phyloP scores from a whole-genome alignment of 1,140 invertebrate species.

The Teleogryllus occipitalis region DNA sequence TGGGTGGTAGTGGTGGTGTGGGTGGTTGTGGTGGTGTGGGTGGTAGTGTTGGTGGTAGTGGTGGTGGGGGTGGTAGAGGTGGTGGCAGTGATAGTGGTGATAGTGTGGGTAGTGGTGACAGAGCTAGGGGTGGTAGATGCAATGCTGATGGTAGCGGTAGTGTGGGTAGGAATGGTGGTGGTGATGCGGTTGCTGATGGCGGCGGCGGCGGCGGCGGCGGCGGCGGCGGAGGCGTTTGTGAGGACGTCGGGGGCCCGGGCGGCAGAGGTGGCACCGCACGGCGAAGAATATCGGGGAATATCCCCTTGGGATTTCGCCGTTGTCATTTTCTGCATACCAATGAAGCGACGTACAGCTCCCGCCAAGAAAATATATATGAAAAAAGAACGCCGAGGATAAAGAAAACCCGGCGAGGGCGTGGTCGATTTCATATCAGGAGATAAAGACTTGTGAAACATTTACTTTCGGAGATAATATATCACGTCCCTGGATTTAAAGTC shows the following conservation, averaged over 20 bases:
- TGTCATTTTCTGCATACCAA: conserved; percentile 4
- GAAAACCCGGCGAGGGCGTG: background rate
- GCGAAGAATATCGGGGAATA: background rate
- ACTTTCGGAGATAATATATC: conserved; percentile 1
- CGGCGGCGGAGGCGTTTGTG: background rate
- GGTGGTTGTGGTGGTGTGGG: too few species aligned
- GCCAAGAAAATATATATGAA: conserved; percentile 1
- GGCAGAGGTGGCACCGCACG: background rate
- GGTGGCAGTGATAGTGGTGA: too few species aligned
- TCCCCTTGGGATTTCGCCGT: background rate
- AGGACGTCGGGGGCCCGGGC: background rate
- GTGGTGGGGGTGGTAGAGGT: too few species aligned
- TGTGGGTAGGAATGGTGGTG: background rate
- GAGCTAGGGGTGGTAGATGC: too few species aligned
- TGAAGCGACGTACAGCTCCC: background rate
- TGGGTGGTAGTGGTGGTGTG: too few species aligned
- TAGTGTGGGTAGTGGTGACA: too few species aligned
- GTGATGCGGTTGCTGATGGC: background rate
- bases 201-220: too few species aligned
- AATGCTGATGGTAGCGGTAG: too few species aligned
- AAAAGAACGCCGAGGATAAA: background rate
- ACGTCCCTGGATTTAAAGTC: background rate
- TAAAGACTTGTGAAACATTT: conserved; percentile 5
- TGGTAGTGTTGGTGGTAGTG: too few species aligned
- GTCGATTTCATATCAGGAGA: conserved; percentile 1